Conservation (phyloP, 1,140 invertebrate genomes). For the Zaprionus inermis region DNA sequence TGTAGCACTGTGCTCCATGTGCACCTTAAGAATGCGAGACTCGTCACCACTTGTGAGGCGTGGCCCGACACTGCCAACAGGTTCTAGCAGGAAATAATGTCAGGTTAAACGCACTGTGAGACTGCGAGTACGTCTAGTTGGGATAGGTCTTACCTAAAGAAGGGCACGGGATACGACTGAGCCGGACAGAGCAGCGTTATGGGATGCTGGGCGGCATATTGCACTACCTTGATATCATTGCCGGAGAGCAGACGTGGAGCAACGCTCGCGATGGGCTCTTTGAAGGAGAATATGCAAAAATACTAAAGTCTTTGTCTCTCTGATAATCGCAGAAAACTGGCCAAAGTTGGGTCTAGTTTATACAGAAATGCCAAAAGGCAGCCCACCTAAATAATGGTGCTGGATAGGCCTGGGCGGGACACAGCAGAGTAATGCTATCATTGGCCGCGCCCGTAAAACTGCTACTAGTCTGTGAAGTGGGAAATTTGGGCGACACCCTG, state of each 20-base stretch:
- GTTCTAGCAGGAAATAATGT: slow-evolving; percentile 85
- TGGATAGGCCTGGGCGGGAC: slow-evolving; percentile 90
- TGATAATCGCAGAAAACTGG: slow-evolving; percentile 39
- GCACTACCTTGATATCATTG: slow-evolving; percentile 85
- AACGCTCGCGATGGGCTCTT: slow-evolving; percentile 86
- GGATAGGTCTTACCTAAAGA: slow-evolving; percentile 85
- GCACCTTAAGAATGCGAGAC: slow-evolving; percentile 72
- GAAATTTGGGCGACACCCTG: slow-evolving; percentile 86
- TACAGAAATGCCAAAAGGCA: slow-evolving; percentile 32
- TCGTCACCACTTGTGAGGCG: slow-evolving; percentile 85
- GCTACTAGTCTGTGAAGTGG: slow-evolving; percentile 87
- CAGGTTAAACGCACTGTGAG: neutral
- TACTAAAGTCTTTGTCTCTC: neutral
- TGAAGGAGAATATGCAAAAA: neutral
- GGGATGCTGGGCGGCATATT: slow-evolving; percentile 86
- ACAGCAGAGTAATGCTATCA: slow-evolving; percentile 87
- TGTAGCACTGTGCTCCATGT: slow-evolving; percentile 72
- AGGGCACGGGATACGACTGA: slow-evolving; percentile 89
- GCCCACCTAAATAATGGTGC: slow-evolving; percentile 89
- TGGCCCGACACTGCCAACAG: slow-evolving; percentile 89
- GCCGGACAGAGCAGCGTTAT: slow-evolving; percentile 89
- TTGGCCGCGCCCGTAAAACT: slow-evolving; percentile 86
- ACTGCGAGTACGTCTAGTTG: slow-evolving; percentile 32
- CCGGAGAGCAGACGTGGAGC: slow-evolving; percentile 86
- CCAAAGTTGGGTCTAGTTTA: slow-evolving; percentile 83